These are phyloP conservation scores for Saccostrea glomerata DNA, from an alignment of 1,140 invertebrate species.

Conservation along the genomic window DNA sequence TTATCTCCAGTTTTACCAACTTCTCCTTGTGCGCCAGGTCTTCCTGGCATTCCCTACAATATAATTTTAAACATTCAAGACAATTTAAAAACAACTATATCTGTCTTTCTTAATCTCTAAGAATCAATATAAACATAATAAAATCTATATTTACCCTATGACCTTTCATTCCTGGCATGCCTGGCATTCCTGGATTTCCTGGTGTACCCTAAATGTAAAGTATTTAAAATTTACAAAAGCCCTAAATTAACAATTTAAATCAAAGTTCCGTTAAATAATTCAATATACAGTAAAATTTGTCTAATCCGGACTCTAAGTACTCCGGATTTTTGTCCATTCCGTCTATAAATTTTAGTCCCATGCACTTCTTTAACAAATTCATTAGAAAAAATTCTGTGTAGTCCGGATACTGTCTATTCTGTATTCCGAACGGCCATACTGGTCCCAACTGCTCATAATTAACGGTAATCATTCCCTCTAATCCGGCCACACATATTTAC, in stretches of 20 bases:
- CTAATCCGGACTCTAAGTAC: too few relatives aligned
- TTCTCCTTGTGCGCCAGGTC: slow-evolving; percentile 63
- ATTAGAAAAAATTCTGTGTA: too few relatives aligned
- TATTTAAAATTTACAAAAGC: not conserved
- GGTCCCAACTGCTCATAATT: too few relatives aligned
- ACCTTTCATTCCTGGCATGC: slow-evolving; percentile 72
- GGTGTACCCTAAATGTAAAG: slow-evolving; percentile 60
- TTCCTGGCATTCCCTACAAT: slow-evolving; percentile 63
- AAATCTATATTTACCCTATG: slow-evolving; percentile 65
- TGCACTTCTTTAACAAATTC: too few relatives aligned
- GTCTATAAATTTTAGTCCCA: too few relatives aligned
- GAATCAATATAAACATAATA: not conserved
- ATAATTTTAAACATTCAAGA: not conserved
- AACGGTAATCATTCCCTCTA: too few relatives aligned
- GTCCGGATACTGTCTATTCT: too few relatives aligned
- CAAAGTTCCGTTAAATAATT: not conserved
- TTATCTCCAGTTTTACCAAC: slow-evolving; percentile 66
- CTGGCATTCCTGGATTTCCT: slow-evolving; percentile 69
- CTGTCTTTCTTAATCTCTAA: not conserved
- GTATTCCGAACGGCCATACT: too few relatives aligned
- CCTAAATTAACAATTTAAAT: not conserved
- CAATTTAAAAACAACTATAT: not conserved
- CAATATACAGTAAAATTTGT: too few relatives aligned
- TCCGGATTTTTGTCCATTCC: too few relatives aligned
- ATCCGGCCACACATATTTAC: too few relatives aligned